Base-by-base conservation (phyloP, 2,797 vertebrate genomes). In the Pseudochromis fuscus region DNA sequence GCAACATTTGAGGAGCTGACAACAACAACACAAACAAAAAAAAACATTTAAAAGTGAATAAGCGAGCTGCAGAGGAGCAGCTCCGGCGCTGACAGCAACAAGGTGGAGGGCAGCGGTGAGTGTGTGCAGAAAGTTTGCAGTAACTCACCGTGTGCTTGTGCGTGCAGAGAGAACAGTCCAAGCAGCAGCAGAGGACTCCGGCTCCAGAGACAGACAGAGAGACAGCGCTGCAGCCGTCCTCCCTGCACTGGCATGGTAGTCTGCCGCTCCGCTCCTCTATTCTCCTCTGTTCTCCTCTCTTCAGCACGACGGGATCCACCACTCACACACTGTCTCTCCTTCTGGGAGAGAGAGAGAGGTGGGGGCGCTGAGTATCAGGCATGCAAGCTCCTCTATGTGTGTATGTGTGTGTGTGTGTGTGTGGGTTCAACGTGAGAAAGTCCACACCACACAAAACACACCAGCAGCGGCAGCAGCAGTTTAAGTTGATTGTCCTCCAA, bases 171-270 rank as follows among this genome's bases (percentile, higher is more conserved):
- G 51, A 91, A 81, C 70, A 92, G 88, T 72, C 89, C 91, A 4
- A 93, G 89, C 75, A 90, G 27, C 67, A 93, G 83, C 69, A 93
- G 85, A 85, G 83, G 81, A 73, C 85, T 84, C 46, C 30, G 70
- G 70, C 87, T 85, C 87, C 89, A 89, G 74, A 84, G 71, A 46
- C 83, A 87, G 70, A 86, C 69, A 85, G 82, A 82, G 60, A 81
- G 50, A 79, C 77, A 82, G 79, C 82, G 58, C 85, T 82, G 70
- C 83, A 87, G 87, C 83, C 88, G 73, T 87, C 60, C 88, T 88
- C 89, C 82, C 87, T 83, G 87, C 82, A 83, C 88, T 80, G 85
- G 80, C 92, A 93, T 93, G 84, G 88, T 92, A 80, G 86, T 85
- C 78, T 87, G 87, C 72, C 24, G 56, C 87, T 72, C 75, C 12